A percentile compares a stretch with the other conserved stretches of the same genome.
These are phyloP conservation scores for Coleophora deauratella DNA, from an alignment of 2,888 invertebrate genomes.

Conservation along the genomic window DNA sequence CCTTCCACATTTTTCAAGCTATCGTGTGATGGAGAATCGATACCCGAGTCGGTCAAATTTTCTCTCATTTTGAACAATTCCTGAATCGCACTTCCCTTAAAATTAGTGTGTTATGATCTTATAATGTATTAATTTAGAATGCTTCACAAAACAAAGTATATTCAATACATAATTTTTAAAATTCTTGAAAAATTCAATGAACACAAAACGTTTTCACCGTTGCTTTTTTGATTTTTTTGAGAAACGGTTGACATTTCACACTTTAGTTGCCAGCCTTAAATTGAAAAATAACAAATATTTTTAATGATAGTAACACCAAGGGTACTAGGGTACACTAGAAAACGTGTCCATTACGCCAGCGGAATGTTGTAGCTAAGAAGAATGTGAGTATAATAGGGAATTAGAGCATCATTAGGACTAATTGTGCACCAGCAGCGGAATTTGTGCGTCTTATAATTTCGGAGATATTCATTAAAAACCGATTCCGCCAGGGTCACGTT, in stretches of 20 bases:
- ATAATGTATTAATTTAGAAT: conserved; percentile 13
- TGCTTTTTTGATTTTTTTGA: conserved; percentile 31
- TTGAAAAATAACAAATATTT: too few relatives aligned
- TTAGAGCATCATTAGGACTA: too few relatives aligned
- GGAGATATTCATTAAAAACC: too few relatives aligned
- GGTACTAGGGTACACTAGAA: too few relatives aligned
- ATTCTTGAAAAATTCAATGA: conserved; percentile 32
- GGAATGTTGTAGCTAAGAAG: too few relatives aligned
- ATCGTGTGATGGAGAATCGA: conserved; percentile 59
- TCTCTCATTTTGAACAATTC: conserved; percentile 50
- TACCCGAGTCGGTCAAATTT: conserved; percentile 56
- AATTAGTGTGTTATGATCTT: conserved; percentile 5
- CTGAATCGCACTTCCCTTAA: conserved; percentile 11
- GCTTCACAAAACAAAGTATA: conserved; percentile 17
- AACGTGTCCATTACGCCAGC: too few relatives aligned
- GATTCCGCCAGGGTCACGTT: too few relatives aligned
- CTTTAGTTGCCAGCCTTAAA: too few relatives aligned
- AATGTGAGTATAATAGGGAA: too few relatives aligned
- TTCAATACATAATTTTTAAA: conserved; percentile 31
- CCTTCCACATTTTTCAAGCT: conserved; percentile 58
- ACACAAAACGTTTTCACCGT: conserved; percentile 30
- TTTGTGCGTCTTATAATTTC: too few relatives aligned
- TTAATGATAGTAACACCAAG: too few relatives aligned
- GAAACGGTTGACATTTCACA: conserved; percentile 16
- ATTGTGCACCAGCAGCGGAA: too few relatives aligned